Conservation (phyloP, 2,113 vertebrate species). For the Cinclus cinclus region DNA sequence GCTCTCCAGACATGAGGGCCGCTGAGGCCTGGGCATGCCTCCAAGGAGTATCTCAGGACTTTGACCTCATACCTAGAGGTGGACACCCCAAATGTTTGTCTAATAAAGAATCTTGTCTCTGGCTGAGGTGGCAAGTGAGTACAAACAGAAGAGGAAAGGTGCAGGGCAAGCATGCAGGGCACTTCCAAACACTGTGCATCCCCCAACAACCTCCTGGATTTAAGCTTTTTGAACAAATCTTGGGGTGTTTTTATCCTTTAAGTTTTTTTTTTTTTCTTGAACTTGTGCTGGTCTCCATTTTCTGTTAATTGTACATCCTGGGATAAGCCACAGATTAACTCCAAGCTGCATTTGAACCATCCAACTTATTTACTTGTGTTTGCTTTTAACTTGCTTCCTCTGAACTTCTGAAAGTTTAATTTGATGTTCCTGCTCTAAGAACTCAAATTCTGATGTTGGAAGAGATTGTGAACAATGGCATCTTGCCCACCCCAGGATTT, state of each 20-base stretch:
- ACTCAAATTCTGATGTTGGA: neutral
- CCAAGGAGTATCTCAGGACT: neutral
- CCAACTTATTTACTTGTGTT: neutral
- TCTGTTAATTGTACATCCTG: neutral
- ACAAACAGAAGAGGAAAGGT: neutral
- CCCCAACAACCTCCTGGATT: neutral
- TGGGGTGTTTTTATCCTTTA: neutral
- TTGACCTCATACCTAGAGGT: neutral
- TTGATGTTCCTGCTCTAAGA: neutral
- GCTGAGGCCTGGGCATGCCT: neutral
- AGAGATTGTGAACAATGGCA: neutral
- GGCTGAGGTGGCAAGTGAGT: neutral
- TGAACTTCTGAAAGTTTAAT: neutral
- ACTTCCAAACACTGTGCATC: neutral
- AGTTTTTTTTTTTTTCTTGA: neutral
- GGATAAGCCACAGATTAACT: neutral
- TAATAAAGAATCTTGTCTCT: neutral
- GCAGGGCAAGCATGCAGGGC: neutral
- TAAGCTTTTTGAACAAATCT: neutral
- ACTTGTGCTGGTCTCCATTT: neutral
- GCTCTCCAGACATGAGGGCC: neutral
- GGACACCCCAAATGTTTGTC: rapidly evolving
- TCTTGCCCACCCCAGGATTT: neutral
- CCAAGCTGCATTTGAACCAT: neutral
- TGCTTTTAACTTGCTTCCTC: neutral